phyloP scores from a whole-genome alignment of 2,113 vertebrate genomes.

The Tachycineta bicolor region DNA sequence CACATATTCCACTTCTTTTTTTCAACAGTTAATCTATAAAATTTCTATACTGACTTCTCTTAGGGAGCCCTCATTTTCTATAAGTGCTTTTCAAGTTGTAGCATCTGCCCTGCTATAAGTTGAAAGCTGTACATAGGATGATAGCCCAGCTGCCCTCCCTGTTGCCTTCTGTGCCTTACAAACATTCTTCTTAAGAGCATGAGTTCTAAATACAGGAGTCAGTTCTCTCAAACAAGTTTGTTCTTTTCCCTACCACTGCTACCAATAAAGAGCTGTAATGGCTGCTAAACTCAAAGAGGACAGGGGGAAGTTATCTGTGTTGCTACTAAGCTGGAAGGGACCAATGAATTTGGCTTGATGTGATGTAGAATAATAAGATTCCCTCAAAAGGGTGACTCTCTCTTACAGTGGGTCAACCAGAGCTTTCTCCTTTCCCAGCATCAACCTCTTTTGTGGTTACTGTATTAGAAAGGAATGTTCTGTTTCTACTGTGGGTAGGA shows the following conservation, averaged over 20 bases:
- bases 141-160: background rate
- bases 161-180: background rate
- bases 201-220: background rate
- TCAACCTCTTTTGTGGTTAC: background rate
- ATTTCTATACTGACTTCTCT: background rate
- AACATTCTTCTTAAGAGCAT: background rate
- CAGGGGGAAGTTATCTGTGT: background rate
- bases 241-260: background rate
- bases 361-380: background rate
- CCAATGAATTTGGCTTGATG: background rate
- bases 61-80: background rate
- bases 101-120: background rate
- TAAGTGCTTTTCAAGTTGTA: background rate
- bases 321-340: background rate
- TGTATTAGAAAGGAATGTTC: background rate
- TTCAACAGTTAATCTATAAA: background rate
- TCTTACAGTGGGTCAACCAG: background rate
- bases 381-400: background rate
- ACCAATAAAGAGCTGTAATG: background rate
- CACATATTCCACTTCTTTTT: background rate
- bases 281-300: background rate
- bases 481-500: background rate
- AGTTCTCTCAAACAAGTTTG: background rate
- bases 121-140: background rate
- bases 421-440: background rate